Conservation (phyloP, 37 sponge, comb jelly and placozoan genomes). For the Oscarella lobularis region DNA sequence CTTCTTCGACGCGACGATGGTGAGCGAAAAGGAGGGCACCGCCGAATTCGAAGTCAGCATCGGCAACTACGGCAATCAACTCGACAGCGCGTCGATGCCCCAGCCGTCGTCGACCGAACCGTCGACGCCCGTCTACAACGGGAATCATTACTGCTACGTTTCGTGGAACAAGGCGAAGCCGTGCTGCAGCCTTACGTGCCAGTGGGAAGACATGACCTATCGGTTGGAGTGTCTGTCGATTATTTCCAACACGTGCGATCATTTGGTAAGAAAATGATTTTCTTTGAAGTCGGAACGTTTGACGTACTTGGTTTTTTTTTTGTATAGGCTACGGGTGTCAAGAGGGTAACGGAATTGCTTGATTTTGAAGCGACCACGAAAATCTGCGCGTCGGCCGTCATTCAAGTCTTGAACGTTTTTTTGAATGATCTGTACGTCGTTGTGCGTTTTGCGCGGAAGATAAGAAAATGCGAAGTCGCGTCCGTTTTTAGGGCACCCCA, state of each 20-base stretch:
- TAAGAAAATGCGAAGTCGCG: too few species aligned
- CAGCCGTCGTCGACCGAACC: constrained; percentile 88
- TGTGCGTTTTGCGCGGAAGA: too few species aligned
- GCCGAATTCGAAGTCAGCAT: constrained; percentile 94
- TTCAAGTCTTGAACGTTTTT: neutral
- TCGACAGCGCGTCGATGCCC: constrained; percentile 67
- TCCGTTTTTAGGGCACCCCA: neutral
- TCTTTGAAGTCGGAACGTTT: too few species aligned
- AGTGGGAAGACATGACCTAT: constrained; percentile 96
- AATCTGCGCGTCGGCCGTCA: neutral
- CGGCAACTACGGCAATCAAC: constrained; percentile 86
- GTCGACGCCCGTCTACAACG: constrained; percentile 86
- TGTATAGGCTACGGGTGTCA: too few species aligned
- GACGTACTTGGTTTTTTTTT: too few species aligned
- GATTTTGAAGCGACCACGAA: neutral
- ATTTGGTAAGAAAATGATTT: neutral
- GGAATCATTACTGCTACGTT: constrained; percentile 73
- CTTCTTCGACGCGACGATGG: constrained; percentile 81
- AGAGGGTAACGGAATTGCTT: neutral
- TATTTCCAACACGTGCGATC: constrained; percentile 28
- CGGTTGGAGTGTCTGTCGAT: constrained; percentile 75
- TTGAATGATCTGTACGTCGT: neutral
- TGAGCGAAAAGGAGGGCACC: constrained; percentile 25
- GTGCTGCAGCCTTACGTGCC: constrained; percentile 46
- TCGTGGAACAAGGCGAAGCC: constrained; percentile 94